phyloP scores from a whole-genome alignment of 1,140 invertebrate genomes.

The Drosophila jambulina region DNA sequence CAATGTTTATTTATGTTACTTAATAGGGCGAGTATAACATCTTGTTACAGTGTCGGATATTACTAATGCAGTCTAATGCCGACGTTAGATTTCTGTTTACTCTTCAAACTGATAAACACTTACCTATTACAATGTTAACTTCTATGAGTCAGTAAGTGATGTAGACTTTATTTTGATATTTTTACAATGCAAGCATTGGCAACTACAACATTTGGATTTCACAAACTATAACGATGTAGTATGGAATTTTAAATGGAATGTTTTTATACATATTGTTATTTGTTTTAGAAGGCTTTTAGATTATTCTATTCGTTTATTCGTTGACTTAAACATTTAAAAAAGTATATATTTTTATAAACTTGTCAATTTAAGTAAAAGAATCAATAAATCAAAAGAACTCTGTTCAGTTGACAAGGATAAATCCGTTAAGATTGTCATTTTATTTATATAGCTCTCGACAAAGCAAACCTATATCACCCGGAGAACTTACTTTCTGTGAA shows the following conservation, averaged over 20 bases:
- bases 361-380: background rate
- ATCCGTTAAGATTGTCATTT: background rate
- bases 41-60: background rate
- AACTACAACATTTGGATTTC: background rate
- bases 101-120: background rate
- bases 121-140: background rate
- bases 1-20: no score
- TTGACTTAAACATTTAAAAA: background rate
- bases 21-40: background rate
- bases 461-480: background rate
- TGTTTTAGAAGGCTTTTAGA: background rate
- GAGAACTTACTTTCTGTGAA: background rate
- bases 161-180: constrained; percentile 4
- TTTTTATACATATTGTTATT: no score
- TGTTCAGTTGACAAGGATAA: background rate
- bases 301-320: background rate
- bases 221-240: background rate
- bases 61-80: background rate
- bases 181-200: background rate
- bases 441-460: background rate
- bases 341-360: background rate
- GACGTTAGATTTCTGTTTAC: background rate
- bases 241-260: background rate
- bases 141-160: constrained; percentile 6
- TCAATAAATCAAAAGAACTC: background rate